Conservation (phyloP, 2,888 invertebrate genomes). For the Hermodice carunculata region DNA sequence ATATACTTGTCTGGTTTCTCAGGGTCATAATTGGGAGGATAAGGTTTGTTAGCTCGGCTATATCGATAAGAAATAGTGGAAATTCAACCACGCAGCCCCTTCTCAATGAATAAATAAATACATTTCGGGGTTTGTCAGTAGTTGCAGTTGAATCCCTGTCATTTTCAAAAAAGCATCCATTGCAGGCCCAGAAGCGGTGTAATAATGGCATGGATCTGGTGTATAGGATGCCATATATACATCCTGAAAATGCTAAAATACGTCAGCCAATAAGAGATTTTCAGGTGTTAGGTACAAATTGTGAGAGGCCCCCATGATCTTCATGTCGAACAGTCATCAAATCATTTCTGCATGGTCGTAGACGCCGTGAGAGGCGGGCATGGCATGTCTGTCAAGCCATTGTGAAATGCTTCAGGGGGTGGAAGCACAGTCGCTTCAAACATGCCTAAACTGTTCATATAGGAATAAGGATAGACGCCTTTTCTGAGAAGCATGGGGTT, state of each 20-base stretch:
- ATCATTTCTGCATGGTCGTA: conserved; percentile 20
- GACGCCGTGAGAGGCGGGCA: background rate
- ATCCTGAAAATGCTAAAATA: background rate
- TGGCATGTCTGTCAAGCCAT: background rate
- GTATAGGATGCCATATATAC: background rate
- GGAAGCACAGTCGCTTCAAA: background rate
- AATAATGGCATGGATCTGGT: no score
- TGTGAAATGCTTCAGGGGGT: background rate
- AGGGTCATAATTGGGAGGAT: no score
- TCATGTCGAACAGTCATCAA: conserved; percentile 33
- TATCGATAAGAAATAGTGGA: no score
- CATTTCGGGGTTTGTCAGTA: conserved; percentile 51
- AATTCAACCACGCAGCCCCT: conserved; percentile 14
- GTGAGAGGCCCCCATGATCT: background rate
- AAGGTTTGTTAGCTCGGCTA: no score
- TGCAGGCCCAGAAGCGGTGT: conserved; percentile 49
- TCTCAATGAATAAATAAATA: conserved; percentile 41
- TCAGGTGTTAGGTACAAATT: conserved; percentile 40
- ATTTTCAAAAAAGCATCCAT: conserved; percentile 56
- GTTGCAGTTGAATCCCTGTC: conserved; percentile 47
- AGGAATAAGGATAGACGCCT: no score
- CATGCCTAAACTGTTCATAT: no score
- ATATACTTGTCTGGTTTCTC: no score
- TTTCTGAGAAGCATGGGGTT: no score
- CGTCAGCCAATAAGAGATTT: background rate